Conservation (phyloP, 2,797 vertebrate genomes). For the Sciurus carolinensis region DNA sequence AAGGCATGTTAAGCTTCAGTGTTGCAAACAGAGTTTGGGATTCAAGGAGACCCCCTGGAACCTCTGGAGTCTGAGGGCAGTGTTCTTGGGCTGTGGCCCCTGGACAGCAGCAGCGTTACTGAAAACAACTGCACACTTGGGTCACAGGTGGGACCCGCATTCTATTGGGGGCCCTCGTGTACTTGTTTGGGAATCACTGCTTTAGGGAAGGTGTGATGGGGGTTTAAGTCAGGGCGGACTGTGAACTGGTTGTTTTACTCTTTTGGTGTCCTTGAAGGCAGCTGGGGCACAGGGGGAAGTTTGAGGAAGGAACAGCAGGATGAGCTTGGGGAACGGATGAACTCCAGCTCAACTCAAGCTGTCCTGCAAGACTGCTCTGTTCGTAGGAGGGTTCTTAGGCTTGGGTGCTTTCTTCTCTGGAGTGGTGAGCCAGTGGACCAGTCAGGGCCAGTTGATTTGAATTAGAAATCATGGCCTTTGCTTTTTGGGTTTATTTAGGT, state of each 20-base stretch:
- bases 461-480: neutral
- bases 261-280: neutral
- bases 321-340: neutral
- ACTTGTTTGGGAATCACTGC: neutral
- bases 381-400: fast-evolving
- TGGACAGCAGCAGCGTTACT: neutral
- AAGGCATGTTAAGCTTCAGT: neutral
- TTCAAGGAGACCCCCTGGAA: neutral
- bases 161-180: neutral
- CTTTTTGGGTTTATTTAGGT: neutral
- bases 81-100: neutral
- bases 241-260: neutral
- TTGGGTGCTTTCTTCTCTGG: fast-evolving
- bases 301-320: neutral
- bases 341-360: neutral
- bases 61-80: neutral
- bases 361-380: neutral
- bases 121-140: neutral
- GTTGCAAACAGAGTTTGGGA: neutral
- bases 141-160: too few species aligned
- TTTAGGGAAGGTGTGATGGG: neutral
- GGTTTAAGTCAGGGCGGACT: neutral
- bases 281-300: neutral
- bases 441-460: neutral
- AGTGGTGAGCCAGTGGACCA: neutral